Base-by-base conservation (phyloP, 2,797 vertebrate genomes). In the Notolepis coatsorum region DNA sequence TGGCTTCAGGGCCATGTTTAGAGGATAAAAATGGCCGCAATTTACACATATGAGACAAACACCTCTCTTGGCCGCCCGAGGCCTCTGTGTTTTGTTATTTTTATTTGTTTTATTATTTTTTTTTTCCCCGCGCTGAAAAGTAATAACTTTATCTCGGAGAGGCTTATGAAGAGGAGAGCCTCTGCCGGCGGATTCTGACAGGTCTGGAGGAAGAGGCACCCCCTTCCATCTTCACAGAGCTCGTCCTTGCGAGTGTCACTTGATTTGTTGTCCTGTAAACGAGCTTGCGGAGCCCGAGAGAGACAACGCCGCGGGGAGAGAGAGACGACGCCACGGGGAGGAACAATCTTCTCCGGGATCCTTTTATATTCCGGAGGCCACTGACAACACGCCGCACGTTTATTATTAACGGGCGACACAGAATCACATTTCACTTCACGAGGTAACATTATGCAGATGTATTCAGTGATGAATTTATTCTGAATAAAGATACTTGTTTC, bases 1-100 rank as follows among this genome's bases (percentile, higher is more conserved):
- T 63, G 1, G 47, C 77, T 80, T 74, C 71, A 75, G 73, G 78
- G 73, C 61, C 62, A 76, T 49, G 68, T 81, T 78, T 69, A 79
- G 74, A 74, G 55, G 48, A 79, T 82, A 82, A 80, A 70, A 79
- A 81, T 77, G 70, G 65, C 64, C 60, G 47, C 68, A 81, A 79
- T 88, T 87, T 80, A 53, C 71, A 83, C 55, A 84, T 76, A 88
- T 65, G 58, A 85, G 69, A 80, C 65, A 82, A 82, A 83, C 65
- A 71, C 61, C 65, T 73, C 52, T 31, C 30, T 38, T 12, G 17
- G 52, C 45, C 31, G 73, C 71, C 61, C 0, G 18, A 60, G 59
- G 81, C 63, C 47, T 54, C 24, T 9, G 18, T 30, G 21, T 20
- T 37, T 31, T 31, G 3, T 45, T 20, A 31, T 3, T 28, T 56